Evolutionary conservation across 2,797 vertebrate species (phyloP).

Genomic region (Poeciliopsis presidionis): DNA sequence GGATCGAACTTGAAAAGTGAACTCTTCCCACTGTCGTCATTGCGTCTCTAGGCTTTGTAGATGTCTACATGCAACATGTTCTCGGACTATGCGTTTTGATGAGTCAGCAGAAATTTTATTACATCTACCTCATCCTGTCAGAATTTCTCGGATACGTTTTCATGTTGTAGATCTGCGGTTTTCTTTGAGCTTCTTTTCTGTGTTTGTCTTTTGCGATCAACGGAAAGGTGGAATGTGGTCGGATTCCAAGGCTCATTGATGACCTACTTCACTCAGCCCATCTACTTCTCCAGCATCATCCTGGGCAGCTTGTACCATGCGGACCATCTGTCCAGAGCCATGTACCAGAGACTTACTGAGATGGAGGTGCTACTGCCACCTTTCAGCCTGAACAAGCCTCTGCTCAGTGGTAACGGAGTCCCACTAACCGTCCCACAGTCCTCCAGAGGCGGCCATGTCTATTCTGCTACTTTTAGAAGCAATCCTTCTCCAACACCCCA

Average conservation of each 20-base stretch:
- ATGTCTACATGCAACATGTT: conserved; percentile 16
- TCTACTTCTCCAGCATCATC: conserved; percentile 96
- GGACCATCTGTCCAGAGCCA: conserved; percentile 92
- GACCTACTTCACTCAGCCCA: conserved; percentile 91
- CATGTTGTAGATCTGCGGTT: not conserved
- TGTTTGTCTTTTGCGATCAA: not conserved
- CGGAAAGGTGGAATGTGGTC: conserved; percentile 90
- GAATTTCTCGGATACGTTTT: not conserved
- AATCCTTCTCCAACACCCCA: not conserved
- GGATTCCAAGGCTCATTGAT: conserved; percentile 93
- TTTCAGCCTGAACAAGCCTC: conserved; percentile 89
- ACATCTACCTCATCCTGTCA: not conserved
- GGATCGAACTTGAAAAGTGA: too few species aligned
- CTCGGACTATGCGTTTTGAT: conserved; percentile 30
- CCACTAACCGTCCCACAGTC: not conserved
- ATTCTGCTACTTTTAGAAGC: not conserved
- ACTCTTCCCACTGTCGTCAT: too few species aligned
- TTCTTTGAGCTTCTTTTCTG: not conserved
- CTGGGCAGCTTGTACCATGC: conserved; percentile 95
- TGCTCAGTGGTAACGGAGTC: conserved; percentile 89
- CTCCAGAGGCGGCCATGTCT: not conserved
- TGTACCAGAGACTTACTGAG: conserved; percentile 91
- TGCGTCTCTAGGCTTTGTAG: conserved; percentile 9
- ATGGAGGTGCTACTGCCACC: conserved; percentile 87
- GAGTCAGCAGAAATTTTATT: conserved; percentile 12